Evolutionary conservation across 2,797 vertebrate genomes (phyloP).

Genomic region (Jordanella pulchra): DNA sequence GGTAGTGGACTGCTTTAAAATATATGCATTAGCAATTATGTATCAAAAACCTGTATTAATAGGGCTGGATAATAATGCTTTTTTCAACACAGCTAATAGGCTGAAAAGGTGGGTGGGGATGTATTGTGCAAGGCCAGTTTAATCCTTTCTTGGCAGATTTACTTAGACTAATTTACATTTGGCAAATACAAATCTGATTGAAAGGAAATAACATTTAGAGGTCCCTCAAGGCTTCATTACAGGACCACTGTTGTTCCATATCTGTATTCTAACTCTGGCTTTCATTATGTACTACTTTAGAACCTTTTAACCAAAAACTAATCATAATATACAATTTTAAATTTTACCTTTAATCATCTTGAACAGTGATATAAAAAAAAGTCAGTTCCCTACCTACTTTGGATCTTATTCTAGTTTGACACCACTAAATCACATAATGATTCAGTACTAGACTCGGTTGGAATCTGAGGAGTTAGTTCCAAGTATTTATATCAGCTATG

Average conservation of each 20-base stretch:
- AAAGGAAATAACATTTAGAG: neutral
- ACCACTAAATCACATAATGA: neutral
- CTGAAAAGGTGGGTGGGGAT: neutral
- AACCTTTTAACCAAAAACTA: neutral
- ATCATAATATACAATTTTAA: neutral
- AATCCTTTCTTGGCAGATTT: neutral
- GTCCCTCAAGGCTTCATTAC: neutral
- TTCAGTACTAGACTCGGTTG: neutral
- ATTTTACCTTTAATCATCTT: neutral
- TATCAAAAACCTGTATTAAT: neutral
- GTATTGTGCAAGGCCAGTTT: neutral
- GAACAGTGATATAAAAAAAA: neutral
- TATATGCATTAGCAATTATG: neutral
- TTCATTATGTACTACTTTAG: neutral
- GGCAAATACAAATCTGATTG: neutral
- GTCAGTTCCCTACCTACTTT: neutral
- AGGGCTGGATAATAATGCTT: neutral
- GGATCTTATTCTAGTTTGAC: no score
- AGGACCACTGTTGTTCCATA: neutral
- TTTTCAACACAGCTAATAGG: neutral
- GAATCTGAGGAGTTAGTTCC: neutral
- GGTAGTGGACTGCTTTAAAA: neutral
- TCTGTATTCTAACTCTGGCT: neutral
- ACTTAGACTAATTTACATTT: neutral
- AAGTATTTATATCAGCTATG: neutral